Conservation (phyloP, 1,140 invertebrate species). For the Neelides sp. region DNA sequence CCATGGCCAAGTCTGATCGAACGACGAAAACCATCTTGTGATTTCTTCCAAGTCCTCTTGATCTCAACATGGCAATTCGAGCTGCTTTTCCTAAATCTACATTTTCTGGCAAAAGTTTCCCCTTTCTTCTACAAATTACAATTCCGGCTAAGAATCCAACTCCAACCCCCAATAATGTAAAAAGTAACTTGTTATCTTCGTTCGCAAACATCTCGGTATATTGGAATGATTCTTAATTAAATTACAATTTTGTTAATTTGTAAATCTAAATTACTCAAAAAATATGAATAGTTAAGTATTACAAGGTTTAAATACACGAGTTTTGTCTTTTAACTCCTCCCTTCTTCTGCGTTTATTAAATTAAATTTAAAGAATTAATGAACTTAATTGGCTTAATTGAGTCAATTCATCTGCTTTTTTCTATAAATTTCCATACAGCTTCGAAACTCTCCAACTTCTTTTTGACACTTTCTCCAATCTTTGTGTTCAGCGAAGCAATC, state of each 20-base stretch:
- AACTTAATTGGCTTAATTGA: no score
- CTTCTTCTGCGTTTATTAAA: no score
- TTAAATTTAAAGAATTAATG: no score
- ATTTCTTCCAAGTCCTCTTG: slow-evolving; percentile 29
- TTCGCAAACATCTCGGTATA: no score
- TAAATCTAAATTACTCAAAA: neutral
- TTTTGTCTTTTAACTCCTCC: no score
- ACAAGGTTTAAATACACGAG: neutral
- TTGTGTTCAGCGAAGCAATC: slow-evolving; percentile 74
- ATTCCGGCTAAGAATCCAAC: slow-evolving; percentile 32
- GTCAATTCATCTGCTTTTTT: no score
- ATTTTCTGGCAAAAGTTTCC: neutral
- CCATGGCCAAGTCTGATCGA: slow-evolving; percentile 81
- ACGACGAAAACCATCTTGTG: slow-evolving; percentile 73
- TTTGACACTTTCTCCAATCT: slow-evolving; percentile 83
- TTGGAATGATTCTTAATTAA: neutral
- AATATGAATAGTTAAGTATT: neutral
- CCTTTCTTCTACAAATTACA: slow-evolving; percentile 12
- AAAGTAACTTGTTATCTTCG: no score
- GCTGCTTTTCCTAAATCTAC: slow-evolving; percentile 10
- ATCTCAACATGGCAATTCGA: slow-evolving; percentile 12
- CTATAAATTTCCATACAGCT: slow-evolving; percentile 54
- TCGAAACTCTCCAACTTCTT: slow-evolving; percentile 62
- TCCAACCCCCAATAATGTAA: no score
- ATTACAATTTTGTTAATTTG: neutral